A percentile compares a stretch with the other conserved stretches of the same genome.
phyloP scores from a whole-genome alignment of 2,113 vertebrate species.

The Eidolon helvum region DNA sequence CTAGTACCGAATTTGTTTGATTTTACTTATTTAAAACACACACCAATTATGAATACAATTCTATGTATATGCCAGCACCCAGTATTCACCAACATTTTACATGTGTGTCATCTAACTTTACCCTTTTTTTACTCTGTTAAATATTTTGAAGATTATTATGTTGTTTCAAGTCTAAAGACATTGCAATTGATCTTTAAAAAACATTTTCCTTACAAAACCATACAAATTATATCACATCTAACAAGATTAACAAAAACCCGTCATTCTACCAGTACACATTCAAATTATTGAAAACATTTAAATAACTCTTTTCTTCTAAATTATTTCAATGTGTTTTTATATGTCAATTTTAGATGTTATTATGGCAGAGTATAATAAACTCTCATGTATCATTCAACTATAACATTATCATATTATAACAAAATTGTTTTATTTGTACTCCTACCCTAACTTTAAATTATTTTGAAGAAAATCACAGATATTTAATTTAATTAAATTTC shows the following conservation, averaged over 20 bases:
- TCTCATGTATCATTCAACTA: not conserved
- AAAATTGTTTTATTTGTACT: not conserved
- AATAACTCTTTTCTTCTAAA: not conserved
- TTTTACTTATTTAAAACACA: not conserved
- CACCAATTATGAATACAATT: not conserved
- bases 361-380: not conserved
- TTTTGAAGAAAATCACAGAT: not conserved
- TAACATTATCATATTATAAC: not conserved
- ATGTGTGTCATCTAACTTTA: not conserved
- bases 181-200: not conserved
- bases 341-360: not conserved
- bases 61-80: not conserved
- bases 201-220: not conserved
- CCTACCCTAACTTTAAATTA: not conserved
- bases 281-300: not conserved
- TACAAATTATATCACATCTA: not conserved
- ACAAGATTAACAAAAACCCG: not conserved
- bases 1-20: not conserved
- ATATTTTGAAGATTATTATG: not conserved
- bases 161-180: not conserved
- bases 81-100: not conserved
- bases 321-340: not conserved
- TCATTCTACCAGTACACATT: not conserved
- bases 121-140: not conserved
- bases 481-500: not conserved